A percentile compares a stretch with the other conserved stretches of the same genome.
phyloP scores from a whole-genome alignment of 2,888 invertebrate genomes.

The Mystacides longicornis region DNA sequence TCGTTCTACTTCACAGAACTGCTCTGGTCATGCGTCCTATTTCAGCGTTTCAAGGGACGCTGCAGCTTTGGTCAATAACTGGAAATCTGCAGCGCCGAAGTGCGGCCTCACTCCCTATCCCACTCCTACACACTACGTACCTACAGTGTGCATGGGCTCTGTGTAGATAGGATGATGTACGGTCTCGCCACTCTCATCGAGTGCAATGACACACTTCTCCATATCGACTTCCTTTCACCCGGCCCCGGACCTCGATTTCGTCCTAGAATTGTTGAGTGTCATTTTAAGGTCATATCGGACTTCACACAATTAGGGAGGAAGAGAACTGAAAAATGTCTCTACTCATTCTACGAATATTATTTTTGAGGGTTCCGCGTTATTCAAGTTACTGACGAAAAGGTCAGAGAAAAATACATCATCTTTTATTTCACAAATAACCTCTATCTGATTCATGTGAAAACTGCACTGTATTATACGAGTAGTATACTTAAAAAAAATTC shows the following conservation, averaged over 20 bases:
- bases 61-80: background rate
- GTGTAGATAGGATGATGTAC: background rate
- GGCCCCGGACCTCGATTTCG: background rate
- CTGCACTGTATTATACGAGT: too few species aligned
- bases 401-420: too few species aligned
- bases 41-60: background rate
- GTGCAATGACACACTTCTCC: slow-evolving; percentile 9
- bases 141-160: too few species aligned
- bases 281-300: background rate
- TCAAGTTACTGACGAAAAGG: too few species aligned
- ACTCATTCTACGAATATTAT: too few species aligned
- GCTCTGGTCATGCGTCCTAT: background rate
- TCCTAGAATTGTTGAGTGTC: background rate
- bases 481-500: too few species aligned
- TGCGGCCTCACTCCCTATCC: background rate
- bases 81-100: background rate
- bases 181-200: background rate
- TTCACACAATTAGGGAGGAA: too few species aligned
- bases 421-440: too few species aligned
- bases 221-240: background rate
- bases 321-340: too few species aligned
- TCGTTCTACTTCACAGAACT: background rate
- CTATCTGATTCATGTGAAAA: too few species aligned
- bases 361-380: too few species aligned
- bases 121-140: background rate